Conservation (phyloP, 2,797 vertebrate genomes). For the Cichlasoma orientale region DNA sequence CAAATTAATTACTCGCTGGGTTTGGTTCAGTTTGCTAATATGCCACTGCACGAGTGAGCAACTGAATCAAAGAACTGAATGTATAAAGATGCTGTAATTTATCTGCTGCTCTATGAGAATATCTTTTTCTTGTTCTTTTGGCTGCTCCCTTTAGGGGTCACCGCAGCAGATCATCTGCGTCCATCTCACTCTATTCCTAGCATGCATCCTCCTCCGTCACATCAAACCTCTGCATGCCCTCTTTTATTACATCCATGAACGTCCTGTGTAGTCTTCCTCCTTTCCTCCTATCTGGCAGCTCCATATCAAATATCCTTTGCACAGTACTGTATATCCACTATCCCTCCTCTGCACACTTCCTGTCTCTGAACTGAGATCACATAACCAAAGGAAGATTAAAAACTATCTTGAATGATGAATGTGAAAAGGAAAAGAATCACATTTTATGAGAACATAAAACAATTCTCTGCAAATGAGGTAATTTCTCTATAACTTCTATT, state of each 20-base stretch:
- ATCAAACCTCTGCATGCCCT: not conserved
- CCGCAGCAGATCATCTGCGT: not conserved
- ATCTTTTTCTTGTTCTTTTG: not conserved
- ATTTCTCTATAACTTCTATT: not conserved
- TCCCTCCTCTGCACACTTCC: not conserved
- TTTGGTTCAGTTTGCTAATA: slow-evolving; percentile 18
- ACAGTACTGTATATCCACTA: too few species aligned
- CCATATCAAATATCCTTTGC: not conserved
- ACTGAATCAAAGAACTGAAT: slow-evolving; percentile 8
- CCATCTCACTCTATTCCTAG: not conserved
- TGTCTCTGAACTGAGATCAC: not conserved
- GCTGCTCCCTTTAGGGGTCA: not conserved
- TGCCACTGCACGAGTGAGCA: slow-evolving; percentile 7
- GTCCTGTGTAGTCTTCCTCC: not conserved
- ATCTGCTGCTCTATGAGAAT: slow-evolving; percentile 1
- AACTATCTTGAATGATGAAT: slow-evolving; percentile 6
- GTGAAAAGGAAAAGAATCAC: not conserved
- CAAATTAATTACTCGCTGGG: slow-evolving; percentile 7
- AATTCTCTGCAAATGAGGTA: not conserved
- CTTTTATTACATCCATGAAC: not conserved
- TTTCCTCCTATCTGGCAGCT: not conserved
- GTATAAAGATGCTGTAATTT: not conserved
- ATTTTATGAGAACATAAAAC: too few species aligned
- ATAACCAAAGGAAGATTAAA: not conserved
- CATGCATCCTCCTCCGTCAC: not conserved